Evolutionary conservation across 2,113 vertebrate species (phyloP).

Genomic region (Centrocercus urophasianus): DNA sequence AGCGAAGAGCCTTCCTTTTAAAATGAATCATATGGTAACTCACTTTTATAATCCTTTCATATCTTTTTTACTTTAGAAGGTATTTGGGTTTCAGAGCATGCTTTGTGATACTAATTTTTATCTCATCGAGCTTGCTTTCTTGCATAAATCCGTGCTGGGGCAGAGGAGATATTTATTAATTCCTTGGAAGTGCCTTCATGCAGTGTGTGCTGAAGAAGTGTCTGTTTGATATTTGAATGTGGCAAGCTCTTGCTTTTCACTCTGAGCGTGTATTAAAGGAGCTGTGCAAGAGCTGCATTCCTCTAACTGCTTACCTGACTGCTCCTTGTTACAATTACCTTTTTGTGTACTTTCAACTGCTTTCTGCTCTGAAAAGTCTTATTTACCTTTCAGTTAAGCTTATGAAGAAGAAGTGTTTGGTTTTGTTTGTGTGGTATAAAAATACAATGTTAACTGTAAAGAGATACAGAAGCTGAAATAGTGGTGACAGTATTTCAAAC

Average conservation of each 20-base stretch:
- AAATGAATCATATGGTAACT: slow-evolving; percentile 66
- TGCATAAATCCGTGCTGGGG: slow-evolving; percentile 22
- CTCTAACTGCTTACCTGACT: background rate
- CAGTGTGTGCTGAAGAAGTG: background rate
- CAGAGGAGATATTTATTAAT: slow-evolving; percentile 34
- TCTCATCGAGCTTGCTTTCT: background rate
- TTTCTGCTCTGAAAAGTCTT: background rate
- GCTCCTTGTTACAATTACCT: background rate
- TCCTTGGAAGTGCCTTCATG: slow-evolving; percentile 49
- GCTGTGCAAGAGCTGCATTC: background rate
- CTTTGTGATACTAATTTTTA: slow-evolving; percentile 36
- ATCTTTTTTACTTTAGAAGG: background rate
- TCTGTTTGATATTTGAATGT: slow-evolving; percentile 17
- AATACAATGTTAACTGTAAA: background rate
- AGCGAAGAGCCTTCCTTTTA: slow-evolving; percentile 40
- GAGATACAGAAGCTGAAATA: background rate
- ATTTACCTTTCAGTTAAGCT: background rate
- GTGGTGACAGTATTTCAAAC: background rate
- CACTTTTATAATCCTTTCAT: slow-evolving; percentile 44
- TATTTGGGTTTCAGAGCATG: slow-evolving; percentile 37
- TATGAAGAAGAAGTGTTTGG: background rate
- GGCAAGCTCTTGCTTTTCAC: background rate
- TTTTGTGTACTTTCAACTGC: background rate
- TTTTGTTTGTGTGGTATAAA: background rate
- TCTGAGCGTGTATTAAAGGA: background rate